Evolutionary conservation across 2,113 vertebrate species (phyloP).

Genomic region (Rhineura floridana): DNA sequence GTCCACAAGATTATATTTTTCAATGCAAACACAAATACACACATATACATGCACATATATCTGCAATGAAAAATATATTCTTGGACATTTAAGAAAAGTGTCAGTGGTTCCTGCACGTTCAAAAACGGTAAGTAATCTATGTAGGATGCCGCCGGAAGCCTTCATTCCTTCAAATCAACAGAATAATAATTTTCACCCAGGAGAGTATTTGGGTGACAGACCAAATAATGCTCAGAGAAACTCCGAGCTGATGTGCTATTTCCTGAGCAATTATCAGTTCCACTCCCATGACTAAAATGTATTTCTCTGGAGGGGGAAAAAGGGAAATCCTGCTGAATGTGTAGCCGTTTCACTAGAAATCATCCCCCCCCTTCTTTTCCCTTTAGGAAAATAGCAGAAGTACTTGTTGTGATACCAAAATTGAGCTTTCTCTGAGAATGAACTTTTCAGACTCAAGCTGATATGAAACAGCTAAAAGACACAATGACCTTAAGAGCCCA

Average conservation of each 20-base stretch:
- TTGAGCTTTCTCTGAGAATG: slow-evolving; percentile 34
- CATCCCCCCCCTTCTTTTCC: slow-evolving; percentile 29
- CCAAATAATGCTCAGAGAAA: slow-evolving; percentile 69
- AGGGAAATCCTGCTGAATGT: slow-evolving; percentile 49
- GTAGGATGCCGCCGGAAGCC: slow-evolving; percentile 53
- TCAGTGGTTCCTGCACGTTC: slow-evolving; percentile 15
- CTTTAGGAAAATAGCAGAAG: slow-evolving; percentile 47
- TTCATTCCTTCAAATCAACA: slow-evolving; percentile 55
- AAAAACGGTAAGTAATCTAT: slow-evolving; percentile 30
- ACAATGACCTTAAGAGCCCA: neutral
- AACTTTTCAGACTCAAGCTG: slow-evolving; percentile 44
- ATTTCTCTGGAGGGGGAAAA: slow-evolving; percentile 48
- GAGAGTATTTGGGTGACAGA: slow-evolving; percentile 64
- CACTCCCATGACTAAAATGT: slow-evolving; percentile 60
- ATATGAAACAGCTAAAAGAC: slow-evolving; percentile 11
- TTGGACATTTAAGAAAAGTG: neutral
- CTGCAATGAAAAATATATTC: neutral
- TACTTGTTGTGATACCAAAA: slow-evolving; percentile 48
- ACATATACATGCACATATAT: neutral
- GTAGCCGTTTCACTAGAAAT: slow-evolving; percentile 46
- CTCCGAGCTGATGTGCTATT: slow-evolving; percentile 64
- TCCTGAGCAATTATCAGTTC: slow-evolving; percentile 66
- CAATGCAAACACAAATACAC: neutral
- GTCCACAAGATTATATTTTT: neutral
- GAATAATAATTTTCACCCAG: slow-evolving; percentile 62